Evolutionary conservation across 2,113 vertebrate species (phyloP).

Genomic region (Pteronura brasiliensis): DNA sequence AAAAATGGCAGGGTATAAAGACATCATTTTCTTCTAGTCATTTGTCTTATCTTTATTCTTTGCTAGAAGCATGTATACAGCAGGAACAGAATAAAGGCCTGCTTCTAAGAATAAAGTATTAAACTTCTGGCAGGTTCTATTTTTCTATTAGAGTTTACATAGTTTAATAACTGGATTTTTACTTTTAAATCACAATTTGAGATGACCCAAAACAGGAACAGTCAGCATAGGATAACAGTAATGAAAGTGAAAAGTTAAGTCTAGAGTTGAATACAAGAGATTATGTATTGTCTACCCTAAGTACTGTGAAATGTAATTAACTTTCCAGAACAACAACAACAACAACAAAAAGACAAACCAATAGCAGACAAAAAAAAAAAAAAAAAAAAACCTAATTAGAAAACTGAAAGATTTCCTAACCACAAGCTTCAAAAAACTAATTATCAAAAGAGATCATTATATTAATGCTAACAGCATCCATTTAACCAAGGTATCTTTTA

Average conservation of each 20-base stretch:
- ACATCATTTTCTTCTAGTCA: neutral
- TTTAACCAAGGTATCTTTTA: slow-evolving; percentile 26
- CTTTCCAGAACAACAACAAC: neutral
- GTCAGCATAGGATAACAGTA: neutral
- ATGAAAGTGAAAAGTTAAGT: slow-evolving; percentile 34
- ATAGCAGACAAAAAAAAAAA: slow-evolving; percentile 55
- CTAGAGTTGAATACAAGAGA: neutral
- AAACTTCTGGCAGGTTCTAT: neutral
- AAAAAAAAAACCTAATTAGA: slow-evolving; percentile 63
- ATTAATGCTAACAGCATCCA: slow-evolving; percentile 43
- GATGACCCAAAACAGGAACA: neutral
- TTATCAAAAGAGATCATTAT: slow-evolving; percentile 61
- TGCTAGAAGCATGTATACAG: neutral
- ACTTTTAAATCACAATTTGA: slow-evolving; percentile 23
- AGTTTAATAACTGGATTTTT: neutral
- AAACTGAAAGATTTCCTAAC: slow-evolving; percentile 57
- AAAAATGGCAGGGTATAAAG: slow-evolving; percentile 9
- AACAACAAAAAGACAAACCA: neutral
- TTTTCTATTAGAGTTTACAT: neutral
- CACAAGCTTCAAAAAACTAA: slow-evolving; percentile 65
- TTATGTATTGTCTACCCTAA: slow-evolving; percentile 33
- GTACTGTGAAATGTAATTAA: slow-evolving; percentile 56
- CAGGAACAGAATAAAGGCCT: neutral
- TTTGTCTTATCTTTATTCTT: neutral
- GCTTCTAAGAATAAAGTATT: neutral